Evolutionary conservation across 2,888 invertebrate species (phyloP).

Genomic region (Cosmopolites sordidus): DNA sequence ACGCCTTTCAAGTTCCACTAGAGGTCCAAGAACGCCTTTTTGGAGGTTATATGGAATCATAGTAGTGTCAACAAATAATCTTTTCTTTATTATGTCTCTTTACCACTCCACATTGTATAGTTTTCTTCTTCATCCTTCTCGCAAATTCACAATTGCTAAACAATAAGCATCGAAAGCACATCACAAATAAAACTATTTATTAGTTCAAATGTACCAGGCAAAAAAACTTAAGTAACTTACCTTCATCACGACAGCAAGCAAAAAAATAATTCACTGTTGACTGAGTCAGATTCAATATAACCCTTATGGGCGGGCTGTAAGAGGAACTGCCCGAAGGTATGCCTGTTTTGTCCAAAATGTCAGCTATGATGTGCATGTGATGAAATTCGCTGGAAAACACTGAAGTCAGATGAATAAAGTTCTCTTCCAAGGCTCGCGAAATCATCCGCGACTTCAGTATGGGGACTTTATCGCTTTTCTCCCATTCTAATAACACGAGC

Average conservation of each 20-base stretch:
- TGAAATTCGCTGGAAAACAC: slow-evolving; percentile 44
- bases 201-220: too few relatives aligned
- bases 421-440: slow-evolving; percentile 49
- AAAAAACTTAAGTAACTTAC: too few relatives aligned
- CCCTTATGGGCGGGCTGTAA: slow-evolving; percentile 59
- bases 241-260: slow-evolving; percentile 63
- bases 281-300: slow-evolving; percentile 64
- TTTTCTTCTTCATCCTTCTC: too few relatives aligned
- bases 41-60: too few relatives aligned
- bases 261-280: slow-evolving; percentile 75
- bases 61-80: too few relatives aligned
- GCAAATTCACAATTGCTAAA: too few relatives aligned
- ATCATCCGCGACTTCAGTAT: slow-evolving; percentile 48
- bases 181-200: too few relatives aligned
- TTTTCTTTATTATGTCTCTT: too few relatives aligned
- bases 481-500: slow-evolving; percentile 54
- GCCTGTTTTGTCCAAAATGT: slow-evolving; percentile 63
- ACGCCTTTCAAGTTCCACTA: too few relatives aligned
- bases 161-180: too few relatives aligned
- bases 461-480: slow-evolving; percentile 51
- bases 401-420: slow-evolving; percentile 50
- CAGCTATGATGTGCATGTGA: slow-evolving; percentile 54
- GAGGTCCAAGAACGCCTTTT: too few relatives aligned
- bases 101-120: too few relatives aligned
- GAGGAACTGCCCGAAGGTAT: slow-evolving; percentile 50